Base-by-base conservation (phyloP, 2,113 vertebrate species). In the Oophaga pumilio region DNA sequence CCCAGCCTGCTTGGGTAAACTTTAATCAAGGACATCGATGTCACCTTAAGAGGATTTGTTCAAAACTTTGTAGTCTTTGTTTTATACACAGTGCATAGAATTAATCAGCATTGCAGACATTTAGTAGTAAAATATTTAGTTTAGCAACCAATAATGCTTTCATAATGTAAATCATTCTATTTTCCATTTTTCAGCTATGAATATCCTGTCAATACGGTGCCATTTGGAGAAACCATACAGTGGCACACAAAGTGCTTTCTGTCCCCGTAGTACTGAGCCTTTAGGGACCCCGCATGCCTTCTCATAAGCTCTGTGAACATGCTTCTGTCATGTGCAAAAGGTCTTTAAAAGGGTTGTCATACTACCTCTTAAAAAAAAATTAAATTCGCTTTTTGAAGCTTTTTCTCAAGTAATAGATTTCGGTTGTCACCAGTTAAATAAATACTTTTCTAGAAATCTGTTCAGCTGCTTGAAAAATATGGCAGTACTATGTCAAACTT, bases 11-110 rank as follows among this genome's bases (percentile, higher is more conserved):
- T 93, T 92, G 90, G 88, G 88, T 89, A 89, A 91, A 53, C 91
- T 91, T 89, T 93, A 94, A 94, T 95, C 93, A 96, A 91, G 91
- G 91, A 11, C 92, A 92, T 74, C 57, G 66, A 87, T 90, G 85
- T 92, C 92, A 91, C 90, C 88, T 90, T 77, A 91, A 89, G 74
- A 76, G 87, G 90, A 82, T 76, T 66, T 76, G 10, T 76, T 76
- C 22, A 15, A 64, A 82, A 87, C 69, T 82, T 82, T 87, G 66
- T 24, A 60, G 53, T 74, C 53, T 52, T 76, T 74, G 78, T 81
- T 66, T 49, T 77, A 64, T 81, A 82, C 10, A 50, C 43, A 52
- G 22, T 24, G 56, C 60, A 80, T 6, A 18, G 60, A 86, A 79
- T 87, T 82, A 64, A 76, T n/a, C 79, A 82, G 53, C 59, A 82